Evolutionary conservation across 1,140 invertebrate species (phyloP).

Genomic region (Drosophila pandora): DNA sequence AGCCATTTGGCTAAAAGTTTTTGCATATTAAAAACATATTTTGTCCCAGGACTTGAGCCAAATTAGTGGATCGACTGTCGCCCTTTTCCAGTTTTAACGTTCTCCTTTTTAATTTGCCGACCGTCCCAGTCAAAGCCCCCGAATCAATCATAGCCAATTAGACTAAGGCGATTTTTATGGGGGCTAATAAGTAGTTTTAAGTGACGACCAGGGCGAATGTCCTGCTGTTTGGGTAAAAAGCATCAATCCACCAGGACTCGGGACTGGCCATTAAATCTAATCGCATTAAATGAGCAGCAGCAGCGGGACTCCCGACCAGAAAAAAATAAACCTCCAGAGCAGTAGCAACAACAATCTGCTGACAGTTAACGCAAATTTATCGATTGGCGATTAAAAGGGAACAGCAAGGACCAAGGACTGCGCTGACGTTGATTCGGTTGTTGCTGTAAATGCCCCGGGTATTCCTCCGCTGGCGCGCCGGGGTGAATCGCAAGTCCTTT

Average conservation of each 20-base stretch:
- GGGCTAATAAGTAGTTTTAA: slow-evolving; percentile 69
- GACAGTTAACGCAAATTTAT: slow-evolving; percentile 82
- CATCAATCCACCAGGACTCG: slow-evolving; percentile 42
- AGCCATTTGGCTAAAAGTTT: slow-evolving; percentile 78
- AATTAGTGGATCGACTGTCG: slow-evolving; percentile 51
- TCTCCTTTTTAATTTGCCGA: background rate
- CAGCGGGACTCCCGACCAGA: slow-evolving; percentile 28
- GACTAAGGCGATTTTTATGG: slow-evolving; percentile 77
- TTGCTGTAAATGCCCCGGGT: slow-evolving; percentile 9
- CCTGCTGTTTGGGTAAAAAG: slow-evolving; percentile 49
- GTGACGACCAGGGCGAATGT: slow-evolving; percentile 47
- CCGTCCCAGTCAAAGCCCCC: slow-evolving; percentile 33
- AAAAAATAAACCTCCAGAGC: slow-evolving; percentile 36
- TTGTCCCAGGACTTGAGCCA: slow-evolving; percentile 36
- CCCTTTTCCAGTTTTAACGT: background rate
- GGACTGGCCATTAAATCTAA: slow-evolving; percentile 74
- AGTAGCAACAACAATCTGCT: slow-evolving; percentile 51
- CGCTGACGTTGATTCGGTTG: slow-evolving; percentile 15
- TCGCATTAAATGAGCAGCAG: slow-evolving; percentile 75
- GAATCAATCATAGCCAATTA: slow-evolving; percentile 78
- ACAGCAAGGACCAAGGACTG: slow-evolving; percentile 43
- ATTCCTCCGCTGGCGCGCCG: slow-evolving; percentile 47
- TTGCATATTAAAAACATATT: slow-evolving; percentile 81
- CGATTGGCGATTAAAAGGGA: slow-evolving; percentile 77
- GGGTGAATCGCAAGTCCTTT: slow-evolving; percentile 43